Conservation (phyloP, 1,140 invertebrate genomes). For the Trichoplusia ni region DNA sequence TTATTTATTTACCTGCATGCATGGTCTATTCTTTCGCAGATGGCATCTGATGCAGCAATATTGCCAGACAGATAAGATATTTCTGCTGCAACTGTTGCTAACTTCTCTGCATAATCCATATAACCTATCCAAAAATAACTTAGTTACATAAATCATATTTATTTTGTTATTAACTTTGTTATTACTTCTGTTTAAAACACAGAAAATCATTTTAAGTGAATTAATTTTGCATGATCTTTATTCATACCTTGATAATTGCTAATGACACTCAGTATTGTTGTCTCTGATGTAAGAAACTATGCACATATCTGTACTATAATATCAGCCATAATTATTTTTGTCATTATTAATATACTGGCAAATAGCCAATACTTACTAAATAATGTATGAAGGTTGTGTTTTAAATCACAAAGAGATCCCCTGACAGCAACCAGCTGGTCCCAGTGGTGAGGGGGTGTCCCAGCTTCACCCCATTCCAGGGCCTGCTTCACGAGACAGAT, state of each 20-base stretch:
- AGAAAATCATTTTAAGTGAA: too few relatives aligned
- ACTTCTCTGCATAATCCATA: slow-evolving; percentile 79
- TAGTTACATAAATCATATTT: neutral
- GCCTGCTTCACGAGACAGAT: slow-evolving; percentile 74
- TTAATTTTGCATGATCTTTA: too few relatives aligned
- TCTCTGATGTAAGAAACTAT: too few relatives aligned
- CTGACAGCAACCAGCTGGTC: slow-evolving; percentile 74
- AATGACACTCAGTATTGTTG: too few relatives aligned
- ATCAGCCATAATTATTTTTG: neutral
- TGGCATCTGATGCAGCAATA: slow-evolving; percentile 75
- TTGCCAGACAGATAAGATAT: slow-evolving; percentile 79
- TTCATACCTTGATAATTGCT: too few relatives aligned
- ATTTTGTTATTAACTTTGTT: neutral
- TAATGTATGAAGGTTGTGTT: slow-evolving; percentile 70
- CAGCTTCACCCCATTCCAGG: slow-evolving; percentile 73
- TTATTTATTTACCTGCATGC: slow-evolving; percentile 61
- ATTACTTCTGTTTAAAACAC: neutral
- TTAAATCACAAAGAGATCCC: slow-evolving; percentile 67
- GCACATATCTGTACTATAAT: too few relatives aligned
- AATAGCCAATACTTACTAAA: slow-evolving; percentile 71
- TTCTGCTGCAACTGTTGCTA: slow-evolving; percentile 78
- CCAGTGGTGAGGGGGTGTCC: slow-evolving; percentile 75
- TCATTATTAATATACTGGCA: too few relatives aligned
- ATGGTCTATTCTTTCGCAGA: slow-evolving; percentile 78
- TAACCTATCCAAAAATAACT: slow-evolving; percentile 68